phyloP scores from a whole-genome alignment of 2,888 invertebrate species.

The Leptopterna dolabrata region DNA sequence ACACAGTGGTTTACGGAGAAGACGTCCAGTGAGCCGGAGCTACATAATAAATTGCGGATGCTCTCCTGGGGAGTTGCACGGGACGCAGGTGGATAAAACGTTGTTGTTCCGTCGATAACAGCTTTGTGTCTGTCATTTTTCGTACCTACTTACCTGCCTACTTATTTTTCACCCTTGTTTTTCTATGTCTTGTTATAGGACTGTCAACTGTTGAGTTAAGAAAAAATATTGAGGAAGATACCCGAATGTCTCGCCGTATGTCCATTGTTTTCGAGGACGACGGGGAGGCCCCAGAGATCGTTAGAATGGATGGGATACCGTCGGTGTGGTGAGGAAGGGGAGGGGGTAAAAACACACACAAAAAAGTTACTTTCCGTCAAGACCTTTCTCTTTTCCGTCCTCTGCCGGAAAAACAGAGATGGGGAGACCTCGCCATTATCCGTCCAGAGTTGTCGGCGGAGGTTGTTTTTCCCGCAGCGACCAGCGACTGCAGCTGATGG shows the following conservation, averaged over 20 bases:
- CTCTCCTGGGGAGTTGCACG: too few relatives aligned
- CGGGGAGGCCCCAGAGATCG: not conserved
- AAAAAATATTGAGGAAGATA: not conserved
- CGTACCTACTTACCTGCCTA: not conserved
- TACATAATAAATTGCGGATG: too few relatives aligned
- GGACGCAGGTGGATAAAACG: not conserved
- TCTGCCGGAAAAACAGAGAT: not conserved
- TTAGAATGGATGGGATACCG: not conserved
- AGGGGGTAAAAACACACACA: not conserved
- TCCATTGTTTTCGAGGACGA: not conserved
- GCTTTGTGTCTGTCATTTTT: not conserved
- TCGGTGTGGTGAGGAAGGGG: too few relatives aligned
- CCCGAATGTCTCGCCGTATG: not conserved
- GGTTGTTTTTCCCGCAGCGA: not conserved
- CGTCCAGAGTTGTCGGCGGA: not conserved
- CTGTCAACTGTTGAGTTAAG: not conserved
- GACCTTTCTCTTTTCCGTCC: not conserved
- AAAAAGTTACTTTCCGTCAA: constrained; percentile 7
- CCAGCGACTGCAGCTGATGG: not conserved
- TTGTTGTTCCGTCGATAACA: not conserved
- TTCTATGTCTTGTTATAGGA: not conserved
- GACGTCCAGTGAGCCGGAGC: too few relatives aligned
- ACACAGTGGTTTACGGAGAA: too few relatives aligned
- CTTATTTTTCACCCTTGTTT: not conserved
- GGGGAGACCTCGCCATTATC: constrained; percentile 6